Conservation (phyloP, 2,797 vertebrate species). For the Sylvilagus floridanus region DNA sequence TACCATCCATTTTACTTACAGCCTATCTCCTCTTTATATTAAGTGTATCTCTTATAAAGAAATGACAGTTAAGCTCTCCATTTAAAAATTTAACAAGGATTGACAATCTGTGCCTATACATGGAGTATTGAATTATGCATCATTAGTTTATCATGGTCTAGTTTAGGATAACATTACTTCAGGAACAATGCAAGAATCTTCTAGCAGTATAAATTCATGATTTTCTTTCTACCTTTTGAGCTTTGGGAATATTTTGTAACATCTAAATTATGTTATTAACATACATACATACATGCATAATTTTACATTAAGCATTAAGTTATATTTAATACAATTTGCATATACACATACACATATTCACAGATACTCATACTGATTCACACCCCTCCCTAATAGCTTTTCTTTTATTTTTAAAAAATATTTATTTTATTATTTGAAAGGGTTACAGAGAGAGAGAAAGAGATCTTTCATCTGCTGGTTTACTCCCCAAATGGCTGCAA, state of each 20-base stretch:
- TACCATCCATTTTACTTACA: background rate
- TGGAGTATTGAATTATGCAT: background rate
- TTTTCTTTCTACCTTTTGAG: constrained; percentile 18
- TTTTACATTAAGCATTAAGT: background rate
- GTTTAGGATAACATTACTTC: constrained; percentile 40
- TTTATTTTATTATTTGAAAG: too few species aligned
- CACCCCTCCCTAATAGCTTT: too few species aligned
- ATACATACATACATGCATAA: background rate
- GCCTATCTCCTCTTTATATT: background rate
- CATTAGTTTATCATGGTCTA: constrained; percentile 5
- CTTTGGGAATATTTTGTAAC: background rate
- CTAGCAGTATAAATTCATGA: constrained; percentile 1
- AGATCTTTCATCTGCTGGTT: too few species aligned
- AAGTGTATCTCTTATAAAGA: constrained; percentile 39
- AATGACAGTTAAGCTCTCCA: background rate
- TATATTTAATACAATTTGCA: background rate
- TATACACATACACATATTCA: background rate
- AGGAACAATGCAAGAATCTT: background rate
- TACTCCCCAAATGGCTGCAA: too few species aligned
- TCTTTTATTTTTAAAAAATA: too few species aligned
- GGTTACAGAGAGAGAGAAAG: too few species aligned
- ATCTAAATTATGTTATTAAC: background rate
- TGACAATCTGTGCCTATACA: constrained; percentile 8
- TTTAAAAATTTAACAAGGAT: background rate
- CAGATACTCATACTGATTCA: too few species aligned